Evolutionary conservation across 2,113 vertebrate species (phyloP), one percentile per base, ranked within the genome.

Genomic region (Rafetus swinhoei): DNA sequence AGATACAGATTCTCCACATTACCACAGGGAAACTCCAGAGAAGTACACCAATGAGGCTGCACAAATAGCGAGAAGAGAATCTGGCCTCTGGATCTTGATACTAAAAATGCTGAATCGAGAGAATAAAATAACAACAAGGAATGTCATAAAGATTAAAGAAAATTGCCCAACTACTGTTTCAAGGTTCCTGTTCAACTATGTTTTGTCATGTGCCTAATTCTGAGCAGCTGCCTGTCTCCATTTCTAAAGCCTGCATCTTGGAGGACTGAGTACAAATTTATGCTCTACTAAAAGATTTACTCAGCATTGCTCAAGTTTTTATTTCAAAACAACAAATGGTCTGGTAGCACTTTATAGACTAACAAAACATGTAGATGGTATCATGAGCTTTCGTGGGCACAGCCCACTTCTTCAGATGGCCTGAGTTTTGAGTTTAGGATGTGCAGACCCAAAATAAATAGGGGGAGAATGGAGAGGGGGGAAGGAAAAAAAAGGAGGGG

Each of bases 221-320:
- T 24, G 39, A 54, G 45, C 24, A 18, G 24, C 5, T 74, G 50
- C 2, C 0, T 1, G 9, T 56, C 53, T 81, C 54, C 7, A 0
- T 6, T 2, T 50, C 45, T 57, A 5, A 24, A 50, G 7, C 16
- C 59, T 3, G 15, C 27, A 2, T 12, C 32, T 45, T 1, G 81
- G 80, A 83, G 54, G 25, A 84, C 52, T 57, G 12, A 9, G 0
- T 57, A 9, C 59, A 76, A 45, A 88, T 81, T 52, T 5, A 6
- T 7, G 29, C 7, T 15, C 59, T 90, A 45, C 45, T 45, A 45
- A 7, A 45, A 45, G 45, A 45, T 45, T 45, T 45, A 45, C 45
- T 45, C 45, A 45, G 45, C 45, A 45, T 45, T 45, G 45, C 45
- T 45, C 45, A 45, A 45, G 45, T 45, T 45, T 45, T 5, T 45